These are phyloP conservation scores for Siniperca obscura DNA, from an alignment of 2,797 vertebrate species.

Conservation along the genomic window DNA sequence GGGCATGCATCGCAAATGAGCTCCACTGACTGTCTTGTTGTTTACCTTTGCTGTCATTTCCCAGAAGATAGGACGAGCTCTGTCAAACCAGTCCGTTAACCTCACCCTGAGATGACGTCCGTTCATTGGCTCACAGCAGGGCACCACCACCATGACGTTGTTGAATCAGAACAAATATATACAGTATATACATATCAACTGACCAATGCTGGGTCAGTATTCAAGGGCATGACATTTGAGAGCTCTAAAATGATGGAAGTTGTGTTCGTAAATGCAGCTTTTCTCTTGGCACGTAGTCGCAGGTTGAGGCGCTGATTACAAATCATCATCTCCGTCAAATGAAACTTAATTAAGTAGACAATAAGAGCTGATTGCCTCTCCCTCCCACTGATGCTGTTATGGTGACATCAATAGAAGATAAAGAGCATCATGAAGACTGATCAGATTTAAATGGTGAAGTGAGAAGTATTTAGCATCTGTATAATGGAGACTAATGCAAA, in stretches of 20 bases:
- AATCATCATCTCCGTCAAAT: constrained; percentile 66
- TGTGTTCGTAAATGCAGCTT: constrained; percentile 23
- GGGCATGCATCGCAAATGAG: not conserved
- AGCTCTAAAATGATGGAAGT: not conserved
- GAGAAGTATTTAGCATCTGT: constrained; percentile 23
- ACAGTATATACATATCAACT: not conserved
- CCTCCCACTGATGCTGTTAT: constrained; percentile 64
- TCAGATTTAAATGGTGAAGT: constrained; percentile 39
- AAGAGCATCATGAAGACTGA: constrained; percentile 52
- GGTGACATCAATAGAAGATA: constrained; percentile 62
- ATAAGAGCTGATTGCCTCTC: constrained; percentile 74
- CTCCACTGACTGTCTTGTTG: not conserved
- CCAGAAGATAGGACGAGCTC: constrained; percentile 6
- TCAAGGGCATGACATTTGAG: not conserved
- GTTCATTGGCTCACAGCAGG: not conserved
- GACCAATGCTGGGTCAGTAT: not conserved
- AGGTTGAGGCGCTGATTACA: constrained; percentile 69
- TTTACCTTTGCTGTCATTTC: constrained; percentile 22
- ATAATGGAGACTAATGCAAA: constrained; percentile 36
- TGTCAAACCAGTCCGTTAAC: constrained; percentile 11
- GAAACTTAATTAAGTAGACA: constrained; percentile 76
- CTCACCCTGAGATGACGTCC: not conserved
- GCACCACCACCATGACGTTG: not conserved
- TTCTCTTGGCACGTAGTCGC: constrained; percentile 31
- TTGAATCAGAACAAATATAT: constrained; percentile 17